Evolutionary conservation across 2,888 invertebrate species (phyloP), one percentile per base, ranked within the genome.

Genomic region (Phlogophora meticulosa): DNA sequence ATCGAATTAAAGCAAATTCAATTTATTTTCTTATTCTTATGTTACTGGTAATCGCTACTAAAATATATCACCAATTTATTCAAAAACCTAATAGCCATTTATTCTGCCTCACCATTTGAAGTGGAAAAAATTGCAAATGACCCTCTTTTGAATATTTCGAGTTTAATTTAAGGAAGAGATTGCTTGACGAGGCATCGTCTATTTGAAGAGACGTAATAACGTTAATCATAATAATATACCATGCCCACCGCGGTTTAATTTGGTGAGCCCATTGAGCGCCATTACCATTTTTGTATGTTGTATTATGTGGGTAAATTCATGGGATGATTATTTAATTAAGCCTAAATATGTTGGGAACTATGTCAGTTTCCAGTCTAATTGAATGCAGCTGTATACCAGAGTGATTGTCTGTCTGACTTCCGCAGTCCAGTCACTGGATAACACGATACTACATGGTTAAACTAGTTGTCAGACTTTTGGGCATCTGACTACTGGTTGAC

Each of bases 121-220:
- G 34, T 66, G 17, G 36, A 64, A 74, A 60, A 58, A 57, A 49
- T 10, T 32, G 51, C 46, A 76, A 65, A 73, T 56, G 32, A 17
- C 32, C 36, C 62, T 64, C 48, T 71, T 72, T 61, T 69, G 68
- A 76, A 76, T 80, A 65, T 66, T 58, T 38, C n/a, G 20, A 17
- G 43, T 65, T 65, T 72, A 68, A 76, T 74, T 69, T 69, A 60
- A 79, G 65, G 75, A 69, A 52, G 69, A 74, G 75, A 76, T 79
- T 74, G 79, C 75, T 74, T 65, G 56, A 56, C 42, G 75, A 65
- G 40, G 49, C 53, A 20, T 65, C 62, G 58, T 81, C 68, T 66
- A 45, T 62, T 53, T 73, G 75, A 81, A 81, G 51, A 70, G 68
- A 61, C 67, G 76, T 79, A 78, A 69, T 81, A 74, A 77, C 53